Evolutionary conservation across 2,888 invertebrate species (phyloP).

Genomic region (Drosophila eohydei): DNA sequence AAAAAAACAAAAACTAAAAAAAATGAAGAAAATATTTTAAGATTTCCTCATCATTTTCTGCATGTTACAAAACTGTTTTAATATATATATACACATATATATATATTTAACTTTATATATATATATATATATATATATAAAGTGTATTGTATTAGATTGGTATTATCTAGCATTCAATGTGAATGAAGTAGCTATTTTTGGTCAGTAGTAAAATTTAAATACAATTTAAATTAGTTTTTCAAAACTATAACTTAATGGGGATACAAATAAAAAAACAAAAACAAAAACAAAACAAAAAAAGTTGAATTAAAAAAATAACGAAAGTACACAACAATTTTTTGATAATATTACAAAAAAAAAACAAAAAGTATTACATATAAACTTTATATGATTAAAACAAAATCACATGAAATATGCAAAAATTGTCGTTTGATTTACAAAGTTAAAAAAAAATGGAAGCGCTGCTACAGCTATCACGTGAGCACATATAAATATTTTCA

Average conservation of each 20-base stretch:
- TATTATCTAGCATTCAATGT: slow-evolving; percentile 65
- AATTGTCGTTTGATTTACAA: slow-evolving; percentile 12
- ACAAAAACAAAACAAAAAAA: slow-evolving; percentile 2
- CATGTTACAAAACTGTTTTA: slow-evolving; percentile 55
- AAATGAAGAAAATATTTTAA: not conserved
- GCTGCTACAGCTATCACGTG: not conserved
- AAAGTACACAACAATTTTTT: slow-evolving; percentile 63
- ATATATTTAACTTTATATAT: slow-evolving; percentile 24
- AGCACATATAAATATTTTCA: not conserved
- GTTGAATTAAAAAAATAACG: slow-evolving; percentile 10
- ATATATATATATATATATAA: slow-evolving; percentile 32
- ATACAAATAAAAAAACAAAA: slow-evolving; percentile 22
- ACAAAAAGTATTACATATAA: slow-evolving; percentile 62
- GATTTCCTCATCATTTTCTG: slow-evolving; percentile 34
- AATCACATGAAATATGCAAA: slow-evolving; percentile 19
- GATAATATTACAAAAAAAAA: slow-evolving; percentile 59
- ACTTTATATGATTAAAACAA: slow-evolving; percentile 59
- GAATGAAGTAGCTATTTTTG: slow-evolving; percentile 61
- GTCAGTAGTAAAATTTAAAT: slow-evolving; percentile 73
- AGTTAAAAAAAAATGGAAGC: not conserved
- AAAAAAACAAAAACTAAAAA: slow-evolving; percentile 13
- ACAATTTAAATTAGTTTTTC: slow-evolving; percentile 71
- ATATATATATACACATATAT: slow-evolving; percentile 21
- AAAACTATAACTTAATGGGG: slow-evolving; percentile 30
- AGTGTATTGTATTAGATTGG: slow-evolving; percentile 51